Conservation (phyloP, 2,797 vertebrate genomes). For the Rhinella marina region DNA sequence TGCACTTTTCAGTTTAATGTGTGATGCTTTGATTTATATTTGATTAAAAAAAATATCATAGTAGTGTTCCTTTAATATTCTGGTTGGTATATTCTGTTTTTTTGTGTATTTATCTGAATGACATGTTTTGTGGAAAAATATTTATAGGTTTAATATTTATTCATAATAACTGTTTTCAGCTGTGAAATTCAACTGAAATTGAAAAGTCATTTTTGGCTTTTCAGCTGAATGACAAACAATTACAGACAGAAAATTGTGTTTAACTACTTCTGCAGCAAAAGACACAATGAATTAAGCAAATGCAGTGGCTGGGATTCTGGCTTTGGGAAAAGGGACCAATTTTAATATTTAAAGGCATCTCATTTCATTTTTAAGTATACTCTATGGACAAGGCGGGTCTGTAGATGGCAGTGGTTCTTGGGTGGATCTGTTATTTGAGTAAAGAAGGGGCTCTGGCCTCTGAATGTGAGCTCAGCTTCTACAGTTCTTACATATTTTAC, state of each 20-base stretch:
- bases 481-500: neutral
- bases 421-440: neutral
- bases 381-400: slow-evolving; percentile 6
- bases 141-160: slow-evolving; percentile 29
- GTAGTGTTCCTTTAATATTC: neutral
- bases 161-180: slow-evolving; percentile 14
- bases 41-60: no score
- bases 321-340: neutral
- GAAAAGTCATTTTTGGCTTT: slow-evolving; percentile 9
- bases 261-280: neutral
- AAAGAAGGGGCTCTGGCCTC: neutral
- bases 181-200: slow-evolving; percentile 44
- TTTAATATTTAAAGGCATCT: neutral
- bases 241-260: neutral
- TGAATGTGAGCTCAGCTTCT: neutral
- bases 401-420: neutral
- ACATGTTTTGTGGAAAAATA: neutral
- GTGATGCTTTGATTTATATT: no score
- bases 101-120: slow-evolving; percentile 11
- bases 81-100: slow-evolving; percentile 1
- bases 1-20: no score
- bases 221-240: slow-evolving; percentile 6
- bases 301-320: neutral
- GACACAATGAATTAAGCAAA: neutral
- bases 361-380: slow-evolving; percentile 5